phyloP scores from a whole-genome alignment of 2,797 vertebrate species.

The Rhadinocentrus ornatus region DNA sequence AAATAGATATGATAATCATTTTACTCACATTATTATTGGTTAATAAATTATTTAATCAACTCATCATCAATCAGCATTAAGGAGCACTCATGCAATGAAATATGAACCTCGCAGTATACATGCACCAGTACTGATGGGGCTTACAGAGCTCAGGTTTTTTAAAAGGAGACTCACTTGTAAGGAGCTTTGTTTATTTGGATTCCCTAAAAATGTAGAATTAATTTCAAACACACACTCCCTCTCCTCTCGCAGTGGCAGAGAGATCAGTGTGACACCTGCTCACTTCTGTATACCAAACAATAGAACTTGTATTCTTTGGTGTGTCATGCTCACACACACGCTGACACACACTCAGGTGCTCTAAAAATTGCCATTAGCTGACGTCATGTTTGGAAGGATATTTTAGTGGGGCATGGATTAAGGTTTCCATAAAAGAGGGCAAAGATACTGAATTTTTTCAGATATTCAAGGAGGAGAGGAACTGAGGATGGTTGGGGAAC shows the following conservation, averaged over 20 bases:
- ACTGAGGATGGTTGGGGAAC: not conserved
- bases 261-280: not conserved
- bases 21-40: not conserved
- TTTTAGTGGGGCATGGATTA: constrained; percentile 48
- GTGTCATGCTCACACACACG: constrained; percentile 9
- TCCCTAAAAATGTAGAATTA: constrained; percentile 7
- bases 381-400: constrained; percentile 29
- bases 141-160: not conserved
- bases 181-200: not conserved
- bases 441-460: constrained; percentile 25
- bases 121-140: not conserved
- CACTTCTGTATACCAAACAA: not conserved
- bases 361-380: constrained; percentile 18
- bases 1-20: not conserved
- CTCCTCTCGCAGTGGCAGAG: constrained; percentile 8
- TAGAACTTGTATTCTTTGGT: constrained; percentile 3
- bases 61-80: not conserved
- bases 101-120: not conserved
- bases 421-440: constrained; percentile 65
- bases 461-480: constrained; percentile 32
- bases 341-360: constrained; percentile 13
- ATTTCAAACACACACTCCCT: constrained; percentile 7
- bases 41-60: not conserved
- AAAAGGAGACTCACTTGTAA: not conserved
- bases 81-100: not conserved